Evolutionary conservation across 2,113 vertebrate genomes (phyloP).

Genomic region (Dipodomys merriami): DNA sequence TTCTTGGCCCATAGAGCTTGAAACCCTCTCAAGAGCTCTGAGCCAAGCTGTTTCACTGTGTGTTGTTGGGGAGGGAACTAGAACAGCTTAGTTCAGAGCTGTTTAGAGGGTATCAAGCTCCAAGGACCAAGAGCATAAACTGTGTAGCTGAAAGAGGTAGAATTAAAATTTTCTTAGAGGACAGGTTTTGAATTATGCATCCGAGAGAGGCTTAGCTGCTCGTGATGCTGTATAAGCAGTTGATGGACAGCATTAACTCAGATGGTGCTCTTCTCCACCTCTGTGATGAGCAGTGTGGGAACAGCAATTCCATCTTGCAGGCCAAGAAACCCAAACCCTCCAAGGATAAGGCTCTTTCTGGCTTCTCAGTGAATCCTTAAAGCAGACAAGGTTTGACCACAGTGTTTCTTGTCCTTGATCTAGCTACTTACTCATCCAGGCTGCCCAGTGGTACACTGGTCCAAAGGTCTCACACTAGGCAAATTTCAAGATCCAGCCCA

Average conservation of each 20-base stretch:
- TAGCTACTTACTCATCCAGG: not conserved
- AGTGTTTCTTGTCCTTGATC: not conserved
- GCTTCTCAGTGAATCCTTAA: not conserved
- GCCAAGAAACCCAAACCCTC: not conserved
- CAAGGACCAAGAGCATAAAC: not conserved
- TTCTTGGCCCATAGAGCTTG: not conserved
- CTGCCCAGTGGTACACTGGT: not conserved
- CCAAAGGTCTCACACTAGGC: not conserved
- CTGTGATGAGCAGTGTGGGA: not conserved
- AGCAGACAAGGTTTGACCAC: not conserved
- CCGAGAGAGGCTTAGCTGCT: not conserved
- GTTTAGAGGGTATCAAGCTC: not conserved
- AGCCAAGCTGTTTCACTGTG: no score
- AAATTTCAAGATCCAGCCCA: not conserved
- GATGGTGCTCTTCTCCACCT: no score
- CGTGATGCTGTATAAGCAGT: not conserved
- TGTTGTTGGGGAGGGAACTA: not conserved
- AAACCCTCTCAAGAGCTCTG: no score
- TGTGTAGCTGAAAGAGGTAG: not conserved
- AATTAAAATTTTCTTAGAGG: not conserved
- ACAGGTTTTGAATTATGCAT: constrained; percentile 17
- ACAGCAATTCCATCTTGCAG: accelerated
- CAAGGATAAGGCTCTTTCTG: not conserved
- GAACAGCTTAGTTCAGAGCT: not conserved
- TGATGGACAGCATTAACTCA: not conserved